Percentiles rank a stretch among this genome's conserved stretches.
phyloP scores from a whole-genome alignment of 2,888 invertebrate species.

The Chalcosyrphus nemorum region DNA sequence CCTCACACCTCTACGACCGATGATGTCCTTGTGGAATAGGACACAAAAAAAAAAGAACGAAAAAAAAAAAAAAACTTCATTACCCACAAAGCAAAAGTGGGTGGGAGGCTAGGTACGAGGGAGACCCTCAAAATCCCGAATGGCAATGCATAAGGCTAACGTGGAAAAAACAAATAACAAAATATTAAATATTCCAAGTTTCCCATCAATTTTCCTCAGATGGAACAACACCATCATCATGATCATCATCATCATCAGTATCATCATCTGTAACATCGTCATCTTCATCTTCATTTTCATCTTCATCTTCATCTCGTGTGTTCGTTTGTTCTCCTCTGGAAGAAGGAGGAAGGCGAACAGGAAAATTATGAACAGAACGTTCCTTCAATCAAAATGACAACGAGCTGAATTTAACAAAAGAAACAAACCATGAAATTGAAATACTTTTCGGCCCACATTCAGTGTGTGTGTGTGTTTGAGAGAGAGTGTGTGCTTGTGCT shows the following conservation, averaged over 20 bases:
- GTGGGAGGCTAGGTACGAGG: background rate
- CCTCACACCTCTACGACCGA: slow-evolving; percentile 43
- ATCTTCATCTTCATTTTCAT: slow-evolving; percentile 24
- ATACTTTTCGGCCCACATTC: slow-evolving; percentile 62
- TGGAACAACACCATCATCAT: slow-evolving; percentile 39
- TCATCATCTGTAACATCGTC: slow-evolving; percentile 22
- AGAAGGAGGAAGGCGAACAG: slow-evolving; percentile 15
- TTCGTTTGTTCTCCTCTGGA: too few relatives aligned
- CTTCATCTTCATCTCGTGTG: slow-evolving; percentile 1
- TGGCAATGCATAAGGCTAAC: slow-evolving; percentile 29
- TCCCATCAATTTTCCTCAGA: slow-evolving; percentile 57
- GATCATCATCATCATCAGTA: slow-evolving; percentile 23
- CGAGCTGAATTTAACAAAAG: slow-evolving; percentile 69
- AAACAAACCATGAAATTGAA: slow-evolving; percentile 73
- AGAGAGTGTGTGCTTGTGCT: background rate
- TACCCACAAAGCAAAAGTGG: slow-evolving; percentile 18
- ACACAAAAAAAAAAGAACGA: too few relatives aligned
- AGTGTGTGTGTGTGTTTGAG: background rate
- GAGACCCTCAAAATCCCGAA: slow-evolving; percentile 18
- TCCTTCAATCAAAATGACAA: slow-evolving; percentile 71
- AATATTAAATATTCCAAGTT: slow-evolving; percentile 67
- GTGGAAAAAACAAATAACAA: slow-evolving; percentile 51
- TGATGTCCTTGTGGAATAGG: slow-evolving; percentile 28
- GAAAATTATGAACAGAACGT: slow-evolving; percentile 71
- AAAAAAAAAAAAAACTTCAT: slow-evolving; percentile 40